phyloP scores from a whole-genome alignment of 2,797 vertebrate genomes.

The Microtus californicus region DNA sequence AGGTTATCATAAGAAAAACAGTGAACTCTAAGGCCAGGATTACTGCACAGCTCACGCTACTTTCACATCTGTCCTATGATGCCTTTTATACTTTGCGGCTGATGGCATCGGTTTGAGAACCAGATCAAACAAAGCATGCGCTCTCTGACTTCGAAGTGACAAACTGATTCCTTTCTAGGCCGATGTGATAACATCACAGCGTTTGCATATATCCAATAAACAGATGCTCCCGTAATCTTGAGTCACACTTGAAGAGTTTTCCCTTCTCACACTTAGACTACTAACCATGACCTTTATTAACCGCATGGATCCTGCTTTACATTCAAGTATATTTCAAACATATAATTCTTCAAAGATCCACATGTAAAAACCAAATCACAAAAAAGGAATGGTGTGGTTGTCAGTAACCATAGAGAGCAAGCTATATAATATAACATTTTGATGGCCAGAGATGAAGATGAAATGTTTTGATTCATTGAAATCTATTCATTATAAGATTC shows the following conservation, averaged over 20 bases:
- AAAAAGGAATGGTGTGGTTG: background rate
- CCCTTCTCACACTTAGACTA: background rate
- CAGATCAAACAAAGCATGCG: background rate
- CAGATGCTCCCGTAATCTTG: background rate
- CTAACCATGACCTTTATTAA: background rate
- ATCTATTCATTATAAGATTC: background rate
- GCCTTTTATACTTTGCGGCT: background rate
- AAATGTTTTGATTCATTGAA: conserved; percentile 30
- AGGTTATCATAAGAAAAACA: conserved; percentile 62
- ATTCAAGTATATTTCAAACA: background rate
- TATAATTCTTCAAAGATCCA: conserved; percentile 22
- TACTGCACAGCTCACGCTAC: background rate
- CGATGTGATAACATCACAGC: background rate
- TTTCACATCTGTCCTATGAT: conserved; percentile 2
- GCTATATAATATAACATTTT: background rate
- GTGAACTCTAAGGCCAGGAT: background rate
- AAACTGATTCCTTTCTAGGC: background rate
- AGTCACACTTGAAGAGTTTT: background rate
- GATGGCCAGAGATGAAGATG: background rate
- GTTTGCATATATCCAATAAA: background rate
- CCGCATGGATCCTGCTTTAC: background rate
- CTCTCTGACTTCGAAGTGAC: background rate
- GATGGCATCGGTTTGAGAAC: background rate
- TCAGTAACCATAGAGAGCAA: background rate
- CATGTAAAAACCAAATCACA: background rate